Evolutionary conservation across 1,140 invertebrate species (phyloP).

Genomic region (Drosophila parvula): DNA sequence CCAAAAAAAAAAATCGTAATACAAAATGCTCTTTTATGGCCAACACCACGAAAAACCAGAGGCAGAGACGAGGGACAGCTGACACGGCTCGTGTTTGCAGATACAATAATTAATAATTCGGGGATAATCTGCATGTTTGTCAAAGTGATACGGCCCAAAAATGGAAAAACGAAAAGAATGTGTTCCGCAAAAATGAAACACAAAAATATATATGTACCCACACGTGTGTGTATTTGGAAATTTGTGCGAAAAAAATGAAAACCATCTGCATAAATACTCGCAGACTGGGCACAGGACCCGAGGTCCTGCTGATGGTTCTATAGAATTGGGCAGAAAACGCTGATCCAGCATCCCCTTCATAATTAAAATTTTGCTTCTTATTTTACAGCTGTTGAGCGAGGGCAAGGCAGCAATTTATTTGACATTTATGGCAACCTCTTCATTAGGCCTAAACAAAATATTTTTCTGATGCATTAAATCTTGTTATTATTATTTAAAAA

Average conservation of each 20-base stretch:
- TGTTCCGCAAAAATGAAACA: slow-evolving; percentile 42
- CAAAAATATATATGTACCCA: slow-evolving; percentile 14
- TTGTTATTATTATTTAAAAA: background rate
- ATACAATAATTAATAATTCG: slow-evolving; percentile 81
- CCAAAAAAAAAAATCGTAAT: slow-evolving; percentile 24
- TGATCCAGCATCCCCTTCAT: slow-evolving; percentile 1
- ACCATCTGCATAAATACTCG: slow-evolving; percentile 73
- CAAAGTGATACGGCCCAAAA: slow-evolving; percentile 73
- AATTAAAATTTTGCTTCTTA: slow-evolving; percentile 5
- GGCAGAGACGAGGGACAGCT: slow-evolving; percentile 38
- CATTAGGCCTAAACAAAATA: slow-evolving; percentile 34
- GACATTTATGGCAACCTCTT: slow-evolving; percentile 37
- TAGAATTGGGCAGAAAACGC: slow-evolving; percentile 1
- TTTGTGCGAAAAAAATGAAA: slow-evolving; percentile 27
- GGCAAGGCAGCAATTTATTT: slow-evolving; percentile 3
- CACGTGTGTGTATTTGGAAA: slow-evolving; percentile 12
- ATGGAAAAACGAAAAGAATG: slow-evolving; percentile 29
- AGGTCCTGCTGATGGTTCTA: slow-evolving; percentile 33
- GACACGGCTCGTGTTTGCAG: slow-evolving; percentile 68
- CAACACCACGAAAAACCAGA: slow-evolving; percentile 14
- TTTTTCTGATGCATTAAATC: background rate
- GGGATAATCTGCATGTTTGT: slow-evolving; percentile 80
- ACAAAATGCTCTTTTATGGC: slow-evolving; percentile 43
- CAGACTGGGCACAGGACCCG: slow-evolving; percentile 13
- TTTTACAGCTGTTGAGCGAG: slow-evolving; percentile 33